A percentile compares a stretch with the other conserved stretches of the same genome.
phyloP scores from a whole-genome alignment of 2,113 vertebrate genomes.

The Tursiops truncatus region DNA sequence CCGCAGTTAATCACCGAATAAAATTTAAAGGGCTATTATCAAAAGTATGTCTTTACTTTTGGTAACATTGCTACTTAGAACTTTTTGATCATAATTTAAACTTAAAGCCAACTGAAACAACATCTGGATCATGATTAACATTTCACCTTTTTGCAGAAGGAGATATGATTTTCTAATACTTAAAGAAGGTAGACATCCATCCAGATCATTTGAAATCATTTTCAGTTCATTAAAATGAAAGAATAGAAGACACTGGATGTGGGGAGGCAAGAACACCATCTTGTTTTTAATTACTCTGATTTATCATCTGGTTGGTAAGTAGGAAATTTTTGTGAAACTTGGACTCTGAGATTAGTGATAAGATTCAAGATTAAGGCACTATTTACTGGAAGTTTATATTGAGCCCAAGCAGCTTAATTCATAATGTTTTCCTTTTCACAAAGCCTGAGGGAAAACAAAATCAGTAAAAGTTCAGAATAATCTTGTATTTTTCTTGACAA shows the following conservation, averaged over 20 bases:
- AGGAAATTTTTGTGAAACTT: background rate
- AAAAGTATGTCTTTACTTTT: background rate
- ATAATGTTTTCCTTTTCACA: slow-evolving; percentile 1
- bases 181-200: background rate
- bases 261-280: background rate
- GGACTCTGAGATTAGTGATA: background rate
- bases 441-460: background rate
- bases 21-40: background rate
- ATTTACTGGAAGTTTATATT: background rate
- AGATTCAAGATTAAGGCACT: background rate
- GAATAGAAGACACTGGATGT: background rate
- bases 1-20: background rate
- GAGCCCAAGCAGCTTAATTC: background rate
- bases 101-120: background rate
- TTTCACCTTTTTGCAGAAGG: background rate
- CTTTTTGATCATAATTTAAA: background rate
- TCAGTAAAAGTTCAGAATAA: background rate
- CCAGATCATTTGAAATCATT: background rate
- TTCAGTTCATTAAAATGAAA: background rate
- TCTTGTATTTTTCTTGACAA: background rate
- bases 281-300: background rate
- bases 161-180: background rate
- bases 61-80: background rate
- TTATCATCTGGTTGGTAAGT: background rate
- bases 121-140: background rate